Base-by-base conservation (phyloP, 2,888 invertebrate genomes). In the Coecobrya sp. region DNA sequence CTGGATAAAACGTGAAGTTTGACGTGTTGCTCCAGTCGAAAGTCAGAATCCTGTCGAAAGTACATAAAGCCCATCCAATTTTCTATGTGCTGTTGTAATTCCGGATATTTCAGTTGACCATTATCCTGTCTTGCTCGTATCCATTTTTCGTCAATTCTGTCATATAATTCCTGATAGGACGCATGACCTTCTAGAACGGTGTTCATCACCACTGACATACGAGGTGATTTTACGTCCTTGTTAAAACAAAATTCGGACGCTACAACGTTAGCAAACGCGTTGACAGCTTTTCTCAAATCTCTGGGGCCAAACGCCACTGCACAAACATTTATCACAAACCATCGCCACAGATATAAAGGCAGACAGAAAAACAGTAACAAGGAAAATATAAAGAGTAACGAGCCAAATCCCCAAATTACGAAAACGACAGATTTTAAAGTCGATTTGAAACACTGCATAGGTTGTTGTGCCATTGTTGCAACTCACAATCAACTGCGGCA, bases 21-120 rank as follows among this genome's bases (percentile, higher is more conserved):
- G n/a, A 79, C 49, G 25, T 79, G 79, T 2, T 79, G 10, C n/a
- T 49, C 22, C 11, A 79, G 5, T 1, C 10, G 4, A n/a, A 79
- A 79, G 8, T 79, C 11, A n/a, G 79, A 3, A n/a, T 79, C 79
- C 8, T 79, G 45, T 22, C 45, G 45, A 10, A 30, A 79, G n/a
- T 45, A 79, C 79, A 79, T 30, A 19, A 49, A 79, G 13, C 79
- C 79, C 49, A 16, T 49, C 49, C 79, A 45, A 1, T 7, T 7
- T 11, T 45, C 79, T 45, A 79, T 8, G 13, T 45, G 36, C 49
- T 79, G 45, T 19, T 45, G 30, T 5, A 79, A 19, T n/a, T 79
- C 79, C 22, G 79, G 79, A 45, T 79, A 79, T n/a, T 45, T 30
- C 4, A 49, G 79, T 10, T 25, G 11, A 1, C 65, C 65, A 22